Percentiles rank a stretch among this genome's conserved stretches.
phyloP scores from a whole-genome alignment of 2,888 invertebrate species.

The Phlogophora meticulosa region DNA sequence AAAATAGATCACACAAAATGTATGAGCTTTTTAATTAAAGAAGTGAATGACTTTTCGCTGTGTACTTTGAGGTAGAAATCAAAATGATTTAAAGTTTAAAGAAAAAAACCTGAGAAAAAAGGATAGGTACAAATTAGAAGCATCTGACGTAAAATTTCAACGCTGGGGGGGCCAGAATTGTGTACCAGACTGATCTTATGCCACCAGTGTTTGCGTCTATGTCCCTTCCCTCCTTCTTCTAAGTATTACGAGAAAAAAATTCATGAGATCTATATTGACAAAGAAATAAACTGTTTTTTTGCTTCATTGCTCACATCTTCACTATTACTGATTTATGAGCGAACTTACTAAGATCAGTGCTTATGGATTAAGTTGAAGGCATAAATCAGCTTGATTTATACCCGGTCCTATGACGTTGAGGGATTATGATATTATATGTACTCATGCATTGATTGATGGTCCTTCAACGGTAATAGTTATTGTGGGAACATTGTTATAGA shows the following conservation, averaged over 20 bases:
- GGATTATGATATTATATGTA: constrained; percentile 50
- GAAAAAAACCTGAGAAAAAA: too few species aligned
- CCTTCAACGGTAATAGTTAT: neutral
- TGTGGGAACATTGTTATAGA: constrained; percentile 28
- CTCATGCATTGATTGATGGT: constrained; percentile 23
- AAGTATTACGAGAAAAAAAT: neutral
- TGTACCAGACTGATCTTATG: too few species aligned
- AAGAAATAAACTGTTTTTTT: constrained; percentile 8
- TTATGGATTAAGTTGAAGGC: constrained; percentile 21
- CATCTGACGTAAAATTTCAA: too few species aligned
- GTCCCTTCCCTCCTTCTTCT: too few species aligned
- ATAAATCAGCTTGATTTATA: constrained; percentile 59
- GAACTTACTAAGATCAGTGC: constrained; percentile 4
- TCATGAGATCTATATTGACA: neutral
- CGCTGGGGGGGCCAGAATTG: too few species aligned
- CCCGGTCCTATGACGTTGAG: constrained; percentile 11
- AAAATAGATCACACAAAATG: too few species aligned
- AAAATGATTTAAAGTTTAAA: too few species aligned
- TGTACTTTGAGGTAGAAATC: too few species aligned
- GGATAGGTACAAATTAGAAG: too few species aligned
- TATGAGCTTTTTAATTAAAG: too few species aligned
- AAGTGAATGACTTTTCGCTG: too few species aligned
- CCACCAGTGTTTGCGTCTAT: too few species aligned
- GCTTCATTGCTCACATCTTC: constrained; percentile 2
- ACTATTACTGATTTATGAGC: constrained; percentile 28